Evolutionary conservation across 2,888 invertebrate genomes (phyloP).

Genomic region (Eurytoma adleriae): DNA sequence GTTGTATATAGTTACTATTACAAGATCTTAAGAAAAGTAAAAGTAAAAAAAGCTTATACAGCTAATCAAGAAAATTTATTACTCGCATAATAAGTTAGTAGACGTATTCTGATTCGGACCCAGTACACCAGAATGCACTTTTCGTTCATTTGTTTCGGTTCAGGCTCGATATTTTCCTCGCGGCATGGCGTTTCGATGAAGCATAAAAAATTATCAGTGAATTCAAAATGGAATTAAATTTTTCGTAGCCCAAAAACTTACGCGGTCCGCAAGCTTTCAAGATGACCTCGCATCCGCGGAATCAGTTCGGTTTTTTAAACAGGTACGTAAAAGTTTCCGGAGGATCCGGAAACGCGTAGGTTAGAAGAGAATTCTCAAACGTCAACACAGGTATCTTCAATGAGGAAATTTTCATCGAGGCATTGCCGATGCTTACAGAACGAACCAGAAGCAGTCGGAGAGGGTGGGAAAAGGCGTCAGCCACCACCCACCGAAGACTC

Average conservation of each 20-base stretch:
- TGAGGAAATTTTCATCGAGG: no score
- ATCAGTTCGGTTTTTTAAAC: constrained; percentile 1
- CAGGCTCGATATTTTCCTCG: neutral
- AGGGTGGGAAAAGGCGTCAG: constrained; percentile 6
- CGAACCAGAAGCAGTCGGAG: constrained; percentile 5
- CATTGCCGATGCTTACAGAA: neutral
- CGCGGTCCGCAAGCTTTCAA: neutral
- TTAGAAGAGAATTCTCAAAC: neutral
- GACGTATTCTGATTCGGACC: no score
- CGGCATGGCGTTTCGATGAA: neutral
- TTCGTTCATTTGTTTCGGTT: neutral
- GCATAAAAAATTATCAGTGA: neutral
- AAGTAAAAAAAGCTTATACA: no score
- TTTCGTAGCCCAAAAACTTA: neutral
- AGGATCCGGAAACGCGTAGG: neutral
- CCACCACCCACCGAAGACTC: neutral
- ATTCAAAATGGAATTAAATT: constrained; percentile 11
- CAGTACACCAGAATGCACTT: no score
- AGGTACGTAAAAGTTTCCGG: neutral
- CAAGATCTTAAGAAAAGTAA: no score
- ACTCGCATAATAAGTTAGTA: no score
- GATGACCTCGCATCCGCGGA: constrained; percentile 34
- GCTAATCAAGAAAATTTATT: no score
- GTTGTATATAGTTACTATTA: no score
- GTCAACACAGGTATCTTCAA: neutral